A percentile compares a stretch with the other conserved stretches of the same genome.
These are phyloP conservation scores for Lerista edwardsae DNA, from an alignment of 2,797 vertebrate genomes.

Conservation along the genomic window DNA sequence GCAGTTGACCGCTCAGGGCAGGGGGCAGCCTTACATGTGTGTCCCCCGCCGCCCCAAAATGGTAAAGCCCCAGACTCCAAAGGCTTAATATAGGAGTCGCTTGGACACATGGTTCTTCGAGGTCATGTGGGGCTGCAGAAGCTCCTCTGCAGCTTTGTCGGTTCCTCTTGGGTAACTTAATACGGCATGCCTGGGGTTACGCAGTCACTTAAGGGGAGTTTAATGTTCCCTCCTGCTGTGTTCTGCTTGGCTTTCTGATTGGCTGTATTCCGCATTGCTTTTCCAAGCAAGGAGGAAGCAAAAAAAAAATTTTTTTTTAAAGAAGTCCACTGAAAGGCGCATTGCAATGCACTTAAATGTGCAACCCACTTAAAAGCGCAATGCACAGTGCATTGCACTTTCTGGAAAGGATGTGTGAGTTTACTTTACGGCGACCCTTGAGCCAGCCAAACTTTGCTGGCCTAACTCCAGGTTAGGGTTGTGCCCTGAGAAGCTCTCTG, in stretches of 20 bases:
- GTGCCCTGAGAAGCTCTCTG: too few species aligned
- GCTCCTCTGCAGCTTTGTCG: not conserved
- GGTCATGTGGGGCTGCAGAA: not conserved
- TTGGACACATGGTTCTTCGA: not conserved
- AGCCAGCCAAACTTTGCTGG: too few species aligned
- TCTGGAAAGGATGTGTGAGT: slow-evolving; percentile 20
- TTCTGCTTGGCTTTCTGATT: too few species aligned
- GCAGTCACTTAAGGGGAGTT: not conserved
- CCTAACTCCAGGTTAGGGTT: too few species aligned
- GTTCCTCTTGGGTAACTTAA: not conserved
- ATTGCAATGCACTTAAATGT: not conserved
- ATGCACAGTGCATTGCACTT: too few species aligned
- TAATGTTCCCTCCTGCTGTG: slow-evolving; percentile 40
- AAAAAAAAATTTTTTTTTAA: rapidly evolving
- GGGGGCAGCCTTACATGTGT: not conserved
- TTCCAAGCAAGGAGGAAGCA: slow-evolving; percentile 42
- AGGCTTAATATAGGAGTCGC: not conserved
- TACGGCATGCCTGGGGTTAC: not conserved
- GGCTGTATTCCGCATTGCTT: not conserved
- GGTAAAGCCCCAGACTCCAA: too few species aligned
- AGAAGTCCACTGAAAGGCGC: not conserved
- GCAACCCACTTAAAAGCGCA: too few species aligned
- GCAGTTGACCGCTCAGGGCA: not conserved
- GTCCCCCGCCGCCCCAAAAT: not conserved
- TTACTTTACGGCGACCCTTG: too few species aligned